Evolutionary conservation across 2,797 vertebrate genomes (phyloP), one percentile per base, ranked within the genome.

Genomic region (Sandelia bainsii): DNA sequence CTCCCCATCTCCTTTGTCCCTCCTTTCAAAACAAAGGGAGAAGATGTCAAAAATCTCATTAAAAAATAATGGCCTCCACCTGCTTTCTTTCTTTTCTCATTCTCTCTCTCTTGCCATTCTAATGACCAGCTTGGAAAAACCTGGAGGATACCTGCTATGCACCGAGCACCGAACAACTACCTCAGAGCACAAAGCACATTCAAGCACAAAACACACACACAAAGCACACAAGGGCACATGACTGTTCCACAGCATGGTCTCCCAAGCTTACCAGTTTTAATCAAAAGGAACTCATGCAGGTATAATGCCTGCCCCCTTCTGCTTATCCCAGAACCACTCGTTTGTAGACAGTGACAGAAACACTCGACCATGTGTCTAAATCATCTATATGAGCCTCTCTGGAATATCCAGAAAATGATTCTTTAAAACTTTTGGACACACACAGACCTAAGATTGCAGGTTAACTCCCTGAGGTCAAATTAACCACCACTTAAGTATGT

Each of bases 1-100:
- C 63, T 62, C 62, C 74, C 51, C 3, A 52, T 77, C 81, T 80
- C 62, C 62, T 83, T 61, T 68, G 77, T 80, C 78, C 81, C 83
- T 69, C 68, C 85, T 84, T 79, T 77, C 70, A 69, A 88, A 88
- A 91, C 85, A 86, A 89, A 79, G 57, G 72, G 77, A 85, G 68
- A 80, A 77, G 88, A 90, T 93, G 90, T 92, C 85, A 87, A 87
- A 91, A 91, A 89, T 83, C 87, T 90, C 87, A 92, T 92, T 91
- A 92, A 91, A 92, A 86, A 88, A 87, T 91, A 93, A 93, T 93
- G 79, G 75, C 83, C 83, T 89, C 90, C 91, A 91, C 88, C 88
- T 91, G 92, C 82, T 92, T 85, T 75, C 74, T 82, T 77, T 83
- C 72, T 62, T 70, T 58, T 68, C 68, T 72, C 58, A 70, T 83